A percentile compares a stretch with the other conserved stretches of the same genome.
Evolutionary conservation across 1,140 invertebrate genomes (phyloP).

Genomic region (Apis mellifera): Amel_HAv3.1 CM009937.2:11914001-11914500

Average conservation of each 20-base stretch:
- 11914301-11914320: constrained; percentile 48
- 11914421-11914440: neutral
- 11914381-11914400: constrained; percentile 21
- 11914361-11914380: neutral
- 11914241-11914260: constrained; percentile 57
- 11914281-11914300: constrained; percentile 45
- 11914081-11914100: neutral
- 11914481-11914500: constrained; percentile 21
- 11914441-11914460: neutral
- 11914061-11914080: neutral
- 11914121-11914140: constrained; percentile 36
- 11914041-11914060: neutral
- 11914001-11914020: no score
- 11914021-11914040: neutral
- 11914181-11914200: constrained; percentile 56
- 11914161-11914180: constrained; percentile 59
- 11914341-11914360: neutral
- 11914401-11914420: constrained; percentile 19
- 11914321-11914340: constrained; percentile 4
- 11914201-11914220: constrained; percentile 13
- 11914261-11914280: constrained; percentile 58
- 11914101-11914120: constrained; percentile 5
- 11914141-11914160: constrained; percentile 43
- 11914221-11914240: constrained; percentile 40
- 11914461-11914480: constrained; percentile 11